These are phyloP conservation scores for Dipus sagitta DNA, from an alignment of 2,797 vertebrate genomes.

Conservation along the genomic window DNA sequence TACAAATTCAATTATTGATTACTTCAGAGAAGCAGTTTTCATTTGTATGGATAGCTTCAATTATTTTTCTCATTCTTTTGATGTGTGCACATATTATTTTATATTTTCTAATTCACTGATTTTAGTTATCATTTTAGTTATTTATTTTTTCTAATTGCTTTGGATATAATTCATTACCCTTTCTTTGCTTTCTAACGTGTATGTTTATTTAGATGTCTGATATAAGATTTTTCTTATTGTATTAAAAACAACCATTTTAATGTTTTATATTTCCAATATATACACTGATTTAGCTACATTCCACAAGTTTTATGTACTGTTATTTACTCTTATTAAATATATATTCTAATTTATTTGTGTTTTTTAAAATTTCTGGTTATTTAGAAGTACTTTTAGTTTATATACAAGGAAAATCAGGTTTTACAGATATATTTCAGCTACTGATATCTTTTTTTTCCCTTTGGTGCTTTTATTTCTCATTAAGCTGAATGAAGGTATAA, in stretches of 20 bases:
- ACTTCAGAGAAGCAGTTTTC: not conserved
- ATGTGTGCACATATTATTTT: no score
- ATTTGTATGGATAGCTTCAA: not conserved
- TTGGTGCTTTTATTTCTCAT: no score
- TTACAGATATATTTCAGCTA: not conserved
- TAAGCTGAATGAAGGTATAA: no score
- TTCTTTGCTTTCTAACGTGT: not conserved
- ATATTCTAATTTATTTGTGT: not conserved
- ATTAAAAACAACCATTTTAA: constrained; percentile 35
- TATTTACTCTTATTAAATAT: constrained; percentile 48
- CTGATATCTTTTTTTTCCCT: not conserved
- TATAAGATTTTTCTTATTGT: constrained; percentile 13
- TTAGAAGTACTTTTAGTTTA: not conserved
- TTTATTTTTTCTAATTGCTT: not conserved
- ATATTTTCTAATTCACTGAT: constrained; percentile 9
- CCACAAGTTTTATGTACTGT: not conserved
- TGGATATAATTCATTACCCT: not conserved
- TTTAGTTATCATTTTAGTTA: not conserved
- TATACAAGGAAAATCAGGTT: not conserved
- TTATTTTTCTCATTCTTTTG: not conserved
- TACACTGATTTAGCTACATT: not conserved
- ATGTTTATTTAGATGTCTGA: not conserved
- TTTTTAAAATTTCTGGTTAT: not conserved
- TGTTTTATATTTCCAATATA: not conserved
- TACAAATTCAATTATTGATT: not conserved